A percentile compares a stretch with the other conserved stretches of the same genome.
These are phyloP conservation scores for Seladonia tumulorum DNA, from an alignment of 2,888 invertebrate species.

Conservation along the genomic window DNA sequence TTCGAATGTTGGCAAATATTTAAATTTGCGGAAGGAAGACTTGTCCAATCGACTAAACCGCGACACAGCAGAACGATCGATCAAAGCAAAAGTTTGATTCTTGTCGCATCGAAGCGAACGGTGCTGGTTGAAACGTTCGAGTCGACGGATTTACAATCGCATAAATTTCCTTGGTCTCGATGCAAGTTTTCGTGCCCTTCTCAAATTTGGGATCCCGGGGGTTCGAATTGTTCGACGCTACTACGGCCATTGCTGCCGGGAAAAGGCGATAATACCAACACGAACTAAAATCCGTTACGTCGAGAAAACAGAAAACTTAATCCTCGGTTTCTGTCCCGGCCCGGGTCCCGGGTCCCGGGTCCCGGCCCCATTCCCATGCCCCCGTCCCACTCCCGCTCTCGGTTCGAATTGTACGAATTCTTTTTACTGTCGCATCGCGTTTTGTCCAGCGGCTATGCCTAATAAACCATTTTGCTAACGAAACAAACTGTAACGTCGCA, in stretches of 20 bases:
- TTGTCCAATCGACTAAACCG: neutral
- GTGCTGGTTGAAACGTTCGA: neutral
- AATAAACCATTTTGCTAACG: too few species aligned
- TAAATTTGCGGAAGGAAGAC: neutral
- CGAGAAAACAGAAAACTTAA: conserved; percentile 37
- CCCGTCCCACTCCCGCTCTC: neutral
- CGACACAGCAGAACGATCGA: neutral
- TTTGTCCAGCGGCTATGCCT: neutral
- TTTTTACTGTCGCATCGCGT: neutral
- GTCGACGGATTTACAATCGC: neutral
- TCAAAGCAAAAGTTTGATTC: neutral
- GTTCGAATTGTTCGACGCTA: neutral
- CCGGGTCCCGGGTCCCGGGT: conserved; percentile 1
- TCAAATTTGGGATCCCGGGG: neutral
- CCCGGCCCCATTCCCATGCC: neutral
- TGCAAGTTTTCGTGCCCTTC: conserved; percentile 2
- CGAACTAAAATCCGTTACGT: conserved; percentile 18
- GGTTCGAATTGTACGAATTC: neutral
- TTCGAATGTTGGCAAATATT: too few species aligned
- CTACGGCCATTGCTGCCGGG: conserved; percentile 2
- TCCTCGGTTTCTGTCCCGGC: conserved; percentile 43
- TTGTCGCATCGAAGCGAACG: neutral
- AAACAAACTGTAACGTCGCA: too few species aligned
- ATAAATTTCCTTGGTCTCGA: neutral
- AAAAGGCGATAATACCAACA: conserved; percentile 26